A percentile compares a stretch with the other conserved stretches of the same genome.
Conservation (phyloP, 2,113 vertebrate genomes). For the Urocynchramus pylzowi region DNA sequence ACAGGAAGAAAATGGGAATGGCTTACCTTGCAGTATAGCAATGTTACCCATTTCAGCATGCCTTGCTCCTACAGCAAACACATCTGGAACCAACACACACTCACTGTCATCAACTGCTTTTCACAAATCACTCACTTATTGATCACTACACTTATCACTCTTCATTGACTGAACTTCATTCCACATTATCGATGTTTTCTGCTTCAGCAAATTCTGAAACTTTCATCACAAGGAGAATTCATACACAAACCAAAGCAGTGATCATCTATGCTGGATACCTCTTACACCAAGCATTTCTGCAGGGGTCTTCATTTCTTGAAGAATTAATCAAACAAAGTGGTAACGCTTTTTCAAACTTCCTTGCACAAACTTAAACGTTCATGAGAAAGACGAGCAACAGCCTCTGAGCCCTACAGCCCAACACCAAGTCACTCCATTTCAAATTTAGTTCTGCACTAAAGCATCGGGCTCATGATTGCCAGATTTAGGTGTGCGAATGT, state of each 20-base stretch:
- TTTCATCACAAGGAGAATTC: neutral
- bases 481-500: rapidly evolving
- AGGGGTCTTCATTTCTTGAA: neutral
- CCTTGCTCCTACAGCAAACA: neutral
- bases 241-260: neutral
- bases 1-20: neutral
- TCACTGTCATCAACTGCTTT: neutral
- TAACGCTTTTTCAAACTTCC: rapidly evolving
- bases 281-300: neutral
- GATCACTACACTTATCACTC: neutral
- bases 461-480: rapidly evolving
- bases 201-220: slow-evolving; percentile 10
- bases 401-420: neutral
- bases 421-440: neutral
- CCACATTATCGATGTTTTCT: neutral
- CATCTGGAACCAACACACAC: neutral
- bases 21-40: neutral
- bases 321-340: neutral
- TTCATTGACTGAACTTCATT: neutral
- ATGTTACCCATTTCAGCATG: neutral
- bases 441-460: neutral
- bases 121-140: slow-evolving; percentile 1
- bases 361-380: neutral
- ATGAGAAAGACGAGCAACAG: neutral
- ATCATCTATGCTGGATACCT: neutral